Base-by-base conservation (phyloP, 1,140 invertebrate genomes). In the Papilio xuthus region DNA sequence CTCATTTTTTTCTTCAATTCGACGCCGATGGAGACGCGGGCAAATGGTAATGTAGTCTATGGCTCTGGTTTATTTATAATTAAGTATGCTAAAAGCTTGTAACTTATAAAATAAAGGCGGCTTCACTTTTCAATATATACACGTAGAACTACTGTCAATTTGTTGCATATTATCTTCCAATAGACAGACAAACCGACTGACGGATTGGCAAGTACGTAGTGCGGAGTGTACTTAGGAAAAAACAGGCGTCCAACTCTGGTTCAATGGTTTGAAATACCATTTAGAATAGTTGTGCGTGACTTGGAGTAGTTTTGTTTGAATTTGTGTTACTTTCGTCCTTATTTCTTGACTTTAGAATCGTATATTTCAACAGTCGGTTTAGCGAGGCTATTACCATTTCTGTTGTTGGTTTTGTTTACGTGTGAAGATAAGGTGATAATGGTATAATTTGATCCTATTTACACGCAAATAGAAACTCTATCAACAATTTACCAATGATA, bases 141-240 rank as follows among this genome's bases (percentile, higher is more conserved):
- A 77, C 74, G 79, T 79, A 80, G 83, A 83, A 88, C 84, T 84
- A 83, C 82, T 86, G 86, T 85, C 86, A 88, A 88, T 88, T 86
- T 88, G 86, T 88, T 83, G 81, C 81, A 84, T 83, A 88, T 86
- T 88, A 88, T 86, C 86, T 82, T 75, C 81, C 42, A 80, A 60
- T 42, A 60, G 44, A 50, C 44, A 13, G 56, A 50, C 72, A 32
- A 9, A 74, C 47, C 7, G 75, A 76, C 81, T 81, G 82, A 86
- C 84, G 84, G 84, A 83, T 75, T 75, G 73, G 23, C 28, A 75
- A 56, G 73, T 75, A 53, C 18, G 41, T 74, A 23, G 44, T 28
- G 70, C 44, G 12, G 70, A 41, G 20, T 18, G 47, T 53, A 53
- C 28, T 53, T 53, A 73, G 50, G 50, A 56, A 56, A 75, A 60